These are phyloP conservation scores for Schlechtendalia chinensis DNA, from an alignment of 1,140 invertebrate species.

Conservation along the genomic window DNA sequence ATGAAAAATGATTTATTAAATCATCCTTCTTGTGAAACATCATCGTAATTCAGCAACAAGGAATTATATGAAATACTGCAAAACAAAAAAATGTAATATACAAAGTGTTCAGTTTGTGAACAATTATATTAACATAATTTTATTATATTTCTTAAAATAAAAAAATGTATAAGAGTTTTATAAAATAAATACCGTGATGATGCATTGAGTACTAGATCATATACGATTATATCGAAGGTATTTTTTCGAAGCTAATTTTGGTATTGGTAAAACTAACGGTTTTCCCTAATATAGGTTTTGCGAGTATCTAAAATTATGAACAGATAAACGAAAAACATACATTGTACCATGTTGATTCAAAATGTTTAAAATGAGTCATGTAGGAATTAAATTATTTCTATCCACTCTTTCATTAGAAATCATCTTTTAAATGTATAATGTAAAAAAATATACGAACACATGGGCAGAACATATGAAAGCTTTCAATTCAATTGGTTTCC, in stretches of 20 bases:
- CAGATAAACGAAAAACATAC: conserved; percentile 6
- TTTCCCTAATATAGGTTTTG: too few species aligned
- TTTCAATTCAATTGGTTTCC: conserved; percentile 22
- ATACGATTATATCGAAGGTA: too few species aligned
- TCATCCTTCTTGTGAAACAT: background rate
- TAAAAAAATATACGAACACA: background rate
- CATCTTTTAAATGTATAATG: background rate
- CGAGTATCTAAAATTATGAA: background rate
- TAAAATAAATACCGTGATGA: too few species aligned
- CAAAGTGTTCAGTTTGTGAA: too few species aligned
- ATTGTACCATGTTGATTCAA: too few species aligned
- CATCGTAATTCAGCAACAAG: background rate
- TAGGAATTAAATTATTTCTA: background rate
- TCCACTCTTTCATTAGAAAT: too few species aligned
- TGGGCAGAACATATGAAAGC: background rate
- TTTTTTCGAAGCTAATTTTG: too few species aligned
- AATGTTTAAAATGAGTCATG: background rate
- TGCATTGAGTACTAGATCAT: too few species aligned
- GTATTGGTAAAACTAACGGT: too few species aligned
- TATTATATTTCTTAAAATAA: too few species aligned
- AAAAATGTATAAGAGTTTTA: too few species aligned
- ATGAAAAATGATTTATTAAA: background rate
- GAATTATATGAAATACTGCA: background rate
- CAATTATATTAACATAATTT: too few species aligned
- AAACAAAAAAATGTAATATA: background rate